Evolutionary conservation across 2,888 invertebrate species (phyloP).

Genomic region (Eustalomyia histrio): DNA sequence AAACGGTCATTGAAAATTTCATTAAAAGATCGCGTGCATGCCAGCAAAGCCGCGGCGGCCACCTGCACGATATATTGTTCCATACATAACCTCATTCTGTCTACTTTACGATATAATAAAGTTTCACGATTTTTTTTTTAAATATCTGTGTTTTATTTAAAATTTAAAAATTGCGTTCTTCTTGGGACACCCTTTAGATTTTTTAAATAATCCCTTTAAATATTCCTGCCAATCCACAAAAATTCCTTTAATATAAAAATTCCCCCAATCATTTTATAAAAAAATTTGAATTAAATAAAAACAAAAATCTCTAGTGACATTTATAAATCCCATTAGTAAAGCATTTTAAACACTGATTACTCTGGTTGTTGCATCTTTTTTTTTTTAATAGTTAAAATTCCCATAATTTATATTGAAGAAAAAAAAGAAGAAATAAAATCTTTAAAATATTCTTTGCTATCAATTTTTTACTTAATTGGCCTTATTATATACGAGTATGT

Average conservation of each 20-base stretch:
- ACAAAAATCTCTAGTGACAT: slow-evolving; percentile 60
- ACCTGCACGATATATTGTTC: too few relatives aligned
- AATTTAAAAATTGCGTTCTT: too few relatives aligned
- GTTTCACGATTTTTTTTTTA: too few relatives aligned
- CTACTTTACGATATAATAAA: too few relatives aligned
- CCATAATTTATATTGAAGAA: slow-evolving; percentile 51
- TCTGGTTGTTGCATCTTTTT: slow-evolving; percentile 3
- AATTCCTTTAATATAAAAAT: background rate
- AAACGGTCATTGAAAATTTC: too few relatives aligned
- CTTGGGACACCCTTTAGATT: too few relatives aligned
- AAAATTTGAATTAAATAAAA: background rate
- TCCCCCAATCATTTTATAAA: background rate
- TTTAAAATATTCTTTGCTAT: slow-evolving; percentile 61
- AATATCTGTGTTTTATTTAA: too few relatives aligned
- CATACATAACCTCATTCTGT: too few relatives aligned
- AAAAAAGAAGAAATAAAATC: slow-evolving; percentile 18
- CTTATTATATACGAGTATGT: slow-evolving; percentile 42
- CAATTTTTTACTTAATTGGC: slow-evolving; percentile 58
- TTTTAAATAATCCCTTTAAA: background rate
- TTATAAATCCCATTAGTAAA: slow-evolving; percentile 64
- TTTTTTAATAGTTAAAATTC: slow-evolving; percentile 62
- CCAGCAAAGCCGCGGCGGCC: too few relatives aligned
- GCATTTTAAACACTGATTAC: slow-evolving; percentile 63
- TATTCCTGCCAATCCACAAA: background rate
- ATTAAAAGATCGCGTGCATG: too few relatives aligned